These are phyloP conservation scores for Oxygymnocypris stewartii DNA, from an alignment of 2,113 vertebrate genomes.

Conservation along the genomic window DNA sequence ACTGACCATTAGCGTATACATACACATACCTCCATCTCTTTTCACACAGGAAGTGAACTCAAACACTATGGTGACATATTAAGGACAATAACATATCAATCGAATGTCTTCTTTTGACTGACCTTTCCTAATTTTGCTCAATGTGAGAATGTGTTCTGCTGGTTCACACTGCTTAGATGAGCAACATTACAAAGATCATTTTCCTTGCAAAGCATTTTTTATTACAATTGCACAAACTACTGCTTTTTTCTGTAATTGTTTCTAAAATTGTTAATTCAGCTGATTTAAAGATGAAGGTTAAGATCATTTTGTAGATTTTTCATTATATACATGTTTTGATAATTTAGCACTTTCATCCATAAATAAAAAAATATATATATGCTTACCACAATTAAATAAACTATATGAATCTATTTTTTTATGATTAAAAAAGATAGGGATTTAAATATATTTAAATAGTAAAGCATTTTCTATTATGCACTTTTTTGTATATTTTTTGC, in stretches of 20 bases:
- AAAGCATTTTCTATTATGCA: not conserved
- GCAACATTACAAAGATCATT: not conserved
- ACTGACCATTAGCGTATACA: conserved; percentile 49
- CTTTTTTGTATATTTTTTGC: too few relatives aligned
- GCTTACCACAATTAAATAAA: not conserved
- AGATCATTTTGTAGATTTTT: not conserved
- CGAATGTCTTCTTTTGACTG: not conserved
- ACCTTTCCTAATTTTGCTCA: not conserved
- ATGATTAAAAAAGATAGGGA: not conserved
- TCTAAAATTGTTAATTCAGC: not conserved
- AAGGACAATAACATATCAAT: not conserved
- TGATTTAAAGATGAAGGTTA: not conserved
- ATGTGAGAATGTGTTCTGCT: conserved; percentile 1
- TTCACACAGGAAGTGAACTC: conserved; percentile 6
- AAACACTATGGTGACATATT: not conserved
- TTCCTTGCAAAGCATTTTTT: not conserved
- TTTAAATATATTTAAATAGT: not conserved
- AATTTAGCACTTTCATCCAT: not conserved
- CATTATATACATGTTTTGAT: not conserved
- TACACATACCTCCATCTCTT: conserved; percentile 29
- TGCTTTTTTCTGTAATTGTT: not conserved
- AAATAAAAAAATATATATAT: too few relatives aligned
- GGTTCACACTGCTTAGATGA: not conserved
- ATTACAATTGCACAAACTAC: not conserved
- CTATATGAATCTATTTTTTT: too few relatives aligned